Evolutionary conservation across 1,140 invertebrate species (phyloP).

Genomic region (Drosophila gunungcola): DNA sequence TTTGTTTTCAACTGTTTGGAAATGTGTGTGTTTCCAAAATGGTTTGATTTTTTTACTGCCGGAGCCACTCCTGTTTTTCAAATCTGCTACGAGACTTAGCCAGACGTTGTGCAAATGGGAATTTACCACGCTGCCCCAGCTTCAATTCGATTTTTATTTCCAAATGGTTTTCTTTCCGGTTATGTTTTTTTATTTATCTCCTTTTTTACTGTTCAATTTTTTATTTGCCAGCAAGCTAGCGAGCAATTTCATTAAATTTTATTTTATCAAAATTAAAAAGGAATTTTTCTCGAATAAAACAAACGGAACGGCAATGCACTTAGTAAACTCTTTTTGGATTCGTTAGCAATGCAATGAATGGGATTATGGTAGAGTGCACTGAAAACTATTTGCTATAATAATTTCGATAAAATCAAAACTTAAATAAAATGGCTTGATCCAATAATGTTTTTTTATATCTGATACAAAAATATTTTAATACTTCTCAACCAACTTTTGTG

Average conservation of each 20-base stretch:
- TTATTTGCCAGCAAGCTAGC: conserved; percentile 16
- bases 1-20: conserved; percentile 35
- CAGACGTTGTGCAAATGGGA: conserved; percentile 18
- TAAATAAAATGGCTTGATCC: no score
- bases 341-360: conserved; percentile 4
- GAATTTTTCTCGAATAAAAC: conserved; percentile 27
- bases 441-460: no score
- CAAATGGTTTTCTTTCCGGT: conserved; percentile 29
- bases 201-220: conserved; percentile 1
- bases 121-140: conserved; percentile 2
- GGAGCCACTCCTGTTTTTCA: conserved; percentile 30
- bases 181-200: conserved; percentile 34
- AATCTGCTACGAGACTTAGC: conserved; percentile 31
- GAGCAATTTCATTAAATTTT: conserved; percentile 47
- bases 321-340: conserved; percentile 33
- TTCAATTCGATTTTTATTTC: conserved; percentile 33
- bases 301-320: conserved; percentile 23
- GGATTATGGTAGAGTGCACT: not conserved
- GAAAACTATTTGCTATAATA: not conserved
- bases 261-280: conserved; percentile 55
- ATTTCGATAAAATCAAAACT: not conserved
- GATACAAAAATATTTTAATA: no score
- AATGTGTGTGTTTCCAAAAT: conserved; percentile 18
- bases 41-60: conserved; percentile 30
- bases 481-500: no score